These are phyloP conservation scores for Holothuria scabra DNA, from an alignment of 53 echinoderm and acorn worm species.

Conservation along the genomic window DNA sequence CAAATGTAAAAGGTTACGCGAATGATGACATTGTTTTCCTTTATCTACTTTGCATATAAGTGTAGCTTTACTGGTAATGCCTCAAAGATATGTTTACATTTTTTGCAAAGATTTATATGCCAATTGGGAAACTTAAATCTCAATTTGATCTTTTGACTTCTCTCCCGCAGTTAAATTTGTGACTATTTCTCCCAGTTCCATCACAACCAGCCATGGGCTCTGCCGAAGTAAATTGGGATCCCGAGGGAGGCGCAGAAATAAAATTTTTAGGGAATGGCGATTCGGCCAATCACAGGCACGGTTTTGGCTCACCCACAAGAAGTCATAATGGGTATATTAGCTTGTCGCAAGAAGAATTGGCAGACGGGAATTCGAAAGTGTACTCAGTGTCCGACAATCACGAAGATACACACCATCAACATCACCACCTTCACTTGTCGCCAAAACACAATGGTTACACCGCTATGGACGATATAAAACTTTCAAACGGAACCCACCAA, in stretches of 20 bases:
- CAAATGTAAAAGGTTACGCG: no score
- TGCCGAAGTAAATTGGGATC: conserved; percentile 10
- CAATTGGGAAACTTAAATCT: no score
- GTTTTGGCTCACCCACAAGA: conserved; percentile 8
- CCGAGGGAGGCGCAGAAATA: conserved; percentile 34
- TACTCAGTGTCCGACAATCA: neutral
- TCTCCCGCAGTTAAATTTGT: neutral
- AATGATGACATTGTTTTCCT: no score
- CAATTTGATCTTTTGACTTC: neutral
- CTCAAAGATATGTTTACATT: no score
- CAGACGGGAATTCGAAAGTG: conserved; percentile 20
- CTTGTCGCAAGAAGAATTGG: conserved; percentile 12
- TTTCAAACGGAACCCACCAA: conserved; percentile 8
- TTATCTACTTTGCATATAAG: no score
- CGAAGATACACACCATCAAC: neutral
- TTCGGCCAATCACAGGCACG: conserved; percentile 32
- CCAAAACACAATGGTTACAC: conserved; percentile 22
- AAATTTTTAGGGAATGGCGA: neutral
- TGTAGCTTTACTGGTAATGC: no score
- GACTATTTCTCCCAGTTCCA: neutral
- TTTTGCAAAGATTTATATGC: no score
- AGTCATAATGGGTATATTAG: conserved; percentile 20
- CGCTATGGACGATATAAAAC: conserved; percentile 19
- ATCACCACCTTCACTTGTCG: neutral
- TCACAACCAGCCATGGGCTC: conserved; percentile 3